A percentile compares a stretch with the other conserved stretches of the same genome.
Conservation (phyloP, 53 echinoderm and acorn worm genomes). For the Paracentrotus lividus region DNA sequence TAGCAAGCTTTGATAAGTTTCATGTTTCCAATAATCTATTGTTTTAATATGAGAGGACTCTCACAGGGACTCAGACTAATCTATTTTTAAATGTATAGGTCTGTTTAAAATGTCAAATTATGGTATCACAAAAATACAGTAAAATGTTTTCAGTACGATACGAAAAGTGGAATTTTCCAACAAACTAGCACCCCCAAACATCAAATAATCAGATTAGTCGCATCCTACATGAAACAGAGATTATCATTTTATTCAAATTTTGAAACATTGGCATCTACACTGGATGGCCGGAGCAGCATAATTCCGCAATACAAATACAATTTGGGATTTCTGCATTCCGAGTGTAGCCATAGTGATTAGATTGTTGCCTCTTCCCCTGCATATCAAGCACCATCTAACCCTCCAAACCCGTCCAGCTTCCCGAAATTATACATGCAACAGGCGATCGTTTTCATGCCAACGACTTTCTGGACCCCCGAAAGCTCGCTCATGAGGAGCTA, state of each 20-base stretch:
- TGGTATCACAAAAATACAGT: no score
- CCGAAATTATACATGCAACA: conserved; percentile 36
- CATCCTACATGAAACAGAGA: background rate
- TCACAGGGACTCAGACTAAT: no score
- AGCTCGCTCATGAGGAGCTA: background rate
- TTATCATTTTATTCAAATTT: background rate
- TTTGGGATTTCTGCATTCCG: conserved; percentile 10
- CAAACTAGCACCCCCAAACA: background rate
- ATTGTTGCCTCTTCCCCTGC: conserved; percentile 15
- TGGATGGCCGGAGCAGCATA: background rate
- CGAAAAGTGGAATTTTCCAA: background rate
- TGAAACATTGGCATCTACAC: background rate
- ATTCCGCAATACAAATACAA: conserved; percentile 5
- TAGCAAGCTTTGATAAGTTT: background rate
- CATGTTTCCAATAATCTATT: background rate
- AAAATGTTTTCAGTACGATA: no score
- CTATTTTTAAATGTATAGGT: no score
- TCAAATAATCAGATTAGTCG: background rate
- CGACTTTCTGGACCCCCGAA: conserved; percentile 21
- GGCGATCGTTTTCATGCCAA: conserved; percentile 44
- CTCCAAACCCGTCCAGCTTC: background rate
- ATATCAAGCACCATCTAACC: conserved; percentile 10
- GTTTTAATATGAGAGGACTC: background rate
- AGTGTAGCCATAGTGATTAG: conserved; percentile 7
- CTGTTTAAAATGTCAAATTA: no score